phyloP scores from a whole-genome alignment of 2,888 invertebrate species.

The Mimumesa dahlbomi region DNA sequence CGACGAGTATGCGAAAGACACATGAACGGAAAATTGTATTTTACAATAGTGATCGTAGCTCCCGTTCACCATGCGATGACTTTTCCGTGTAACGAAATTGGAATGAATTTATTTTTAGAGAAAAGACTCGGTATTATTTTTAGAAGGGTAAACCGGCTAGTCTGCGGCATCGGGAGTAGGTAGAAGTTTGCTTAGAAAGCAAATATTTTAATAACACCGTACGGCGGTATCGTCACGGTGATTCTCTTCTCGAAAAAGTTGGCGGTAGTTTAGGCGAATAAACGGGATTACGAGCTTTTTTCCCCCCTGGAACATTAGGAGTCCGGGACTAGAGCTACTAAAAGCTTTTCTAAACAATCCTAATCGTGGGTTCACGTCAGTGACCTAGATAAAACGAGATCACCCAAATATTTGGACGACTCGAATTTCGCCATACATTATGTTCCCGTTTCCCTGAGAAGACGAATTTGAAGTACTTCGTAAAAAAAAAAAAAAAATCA shows the following conservation, averaged over 20 bases:
- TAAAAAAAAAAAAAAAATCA: too few species aligned
- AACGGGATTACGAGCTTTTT: slow-evolving; percentile 15
- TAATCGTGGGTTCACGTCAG: slow-evolving; percentile 10
- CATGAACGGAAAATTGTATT: too few species aligned
- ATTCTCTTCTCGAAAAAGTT: not conserved
- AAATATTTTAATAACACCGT: slow-evolving; percentile 12
- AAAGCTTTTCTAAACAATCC: slow-evolving; percentile 11
- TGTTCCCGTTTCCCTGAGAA: slow-evolving; percentile 14
- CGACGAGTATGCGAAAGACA: too few species aligned
- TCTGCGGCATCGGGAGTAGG: not conserved
- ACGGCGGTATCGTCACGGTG: not conserved
- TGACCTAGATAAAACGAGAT: slow-evolving; percentile 37
- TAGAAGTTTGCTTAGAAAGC: slow-evolving; percentile 4
- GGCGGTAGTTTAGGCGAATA: not conserved
- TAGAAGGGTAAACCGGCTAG: not conserved
- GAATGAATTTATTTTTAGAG: slow-evolving; percentile 12
- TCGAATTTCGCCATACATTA: slow-evolving; percentile 16
- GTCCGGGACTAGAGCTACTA: not conserved
- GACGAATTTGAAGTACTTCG: too few species aligned
- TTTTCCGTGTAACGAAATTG: not conserved
- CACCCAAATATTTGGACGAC: slow-evolving; percentile 37
- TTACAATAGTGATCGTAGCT: too few species aligned
- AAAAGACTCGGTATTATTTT: slow-evolving; percentile 10
- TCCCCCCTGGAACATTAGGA: not conserved
- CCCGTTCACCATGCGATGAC: too few species aligned